Conservation (phyloP, 2,113 vertebrate species). For the Uropsilus gracilis region DNA sequence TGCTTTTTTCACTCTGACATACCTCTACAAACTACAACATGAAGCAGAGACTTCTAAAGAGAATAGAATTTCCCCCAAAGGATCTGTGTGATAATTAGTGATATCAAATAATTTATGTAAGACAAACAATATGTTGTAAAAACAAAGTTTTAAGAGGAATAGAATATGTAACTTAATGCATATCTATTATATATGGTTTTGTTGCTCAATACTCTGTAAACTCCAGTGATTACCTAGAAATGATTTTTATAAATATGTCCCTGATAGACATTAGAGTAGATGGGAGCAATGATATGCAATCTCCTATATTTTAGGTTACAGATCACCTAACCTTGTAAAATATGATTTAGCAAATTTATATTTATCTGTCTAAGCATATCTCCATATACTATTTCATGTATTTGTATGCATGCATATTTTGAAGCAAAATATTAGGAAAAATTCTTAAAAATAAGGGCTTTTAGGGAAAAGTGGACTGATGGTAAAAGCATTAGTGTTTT, state of each 20-base stretch:
- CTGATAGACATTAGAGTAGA: neutral
- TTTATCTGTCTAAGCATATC: neutral
- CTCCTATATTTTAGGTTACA: neutral
- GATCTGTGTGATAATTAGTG: neutral
- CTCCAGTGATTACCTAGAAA: neutral
- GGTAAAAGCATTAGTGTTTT: neutral
- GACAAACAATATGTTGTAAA: neutral
- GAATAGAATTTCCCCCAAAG: neutral
- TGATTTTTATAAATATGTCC: neutral
- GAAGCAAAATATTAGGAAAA: neutral
- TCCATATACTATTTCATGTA: neutral
- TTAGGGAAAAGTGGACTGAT: neutral
- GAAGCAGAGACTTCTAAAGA: neutral
- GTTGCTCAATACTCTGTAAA: neutral
- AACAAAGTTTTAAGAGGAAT: neutral
- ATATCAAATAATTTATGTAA: neutral
- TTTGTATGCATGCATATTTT: neutral
- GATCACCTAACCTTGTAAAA: neutral
- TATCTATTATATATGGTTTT: neutral
- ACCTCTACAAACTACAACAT: neutral
- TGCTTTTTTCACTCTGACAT: neutral
- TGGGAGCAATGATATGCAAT: neutral
- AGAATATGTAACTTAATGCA: constrained; percentile 7
- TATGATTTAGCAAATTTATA: constrained; percentile 17
- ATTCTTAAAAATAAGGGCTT: neutral